Evolutionary conservation across 2,797 vertebrate genomes (phyloP).

Genomic region (Nyctibius grandis): DNA sequence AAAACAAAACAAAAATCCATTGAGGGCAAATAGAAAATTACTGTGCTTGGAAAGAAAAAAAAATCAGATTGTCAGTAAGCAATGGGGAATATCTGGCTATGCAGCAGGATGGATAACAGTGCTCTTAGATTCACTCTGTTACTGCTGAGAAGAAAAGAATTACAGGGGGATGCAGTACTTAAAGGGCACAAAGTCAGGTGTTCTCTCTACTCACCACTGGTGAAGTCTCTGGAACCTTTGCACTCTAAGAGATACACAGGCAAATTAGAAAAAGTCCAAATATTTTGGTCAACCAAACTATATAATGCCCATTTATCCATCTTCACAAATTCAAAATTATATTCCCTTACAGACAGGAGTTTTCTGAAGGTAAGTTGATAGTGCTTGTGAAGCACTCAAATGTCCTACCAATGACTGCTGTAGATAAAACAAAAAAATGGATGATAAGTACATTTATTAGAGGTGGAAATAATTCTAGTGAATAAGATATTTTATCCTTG

Average conservation of each 20-base stretch:
- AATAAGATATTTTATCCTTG: not conserved
- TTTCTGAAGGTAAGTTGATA: not conserved
- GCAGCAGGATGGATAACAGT: not conserved
- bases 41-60: not conserved
- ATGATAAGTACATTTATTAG: not conserved
- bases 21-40: not conserved
- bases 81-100: not conserved
- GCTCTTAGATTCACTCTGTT: not conserved
- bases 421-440: not conserved
- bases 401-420: not conserved
- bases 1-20: not conserved
- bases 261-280: not conserved
- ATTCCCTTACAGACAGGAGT: not conserved
- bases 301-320: not conserved
- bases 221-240: not conserved
- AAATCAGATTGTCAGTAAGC: not conserved
- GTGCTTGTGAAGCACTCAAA: not conserved
- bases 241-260: not conserved
- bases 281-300: not conserved
- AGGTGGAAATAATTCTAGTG: not conserved
- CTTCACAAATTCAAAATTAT: not conserved
- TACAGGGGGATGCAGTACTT: not conserved
- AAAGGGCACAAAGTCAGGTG: not conserved
- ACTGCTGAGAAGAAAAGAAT: not conserved
- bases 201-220: not conserved